A percentile compares a stretch with the other conserved stretches of the same genome.
Conservation (phyloP, 1,140 invertebrate genomes). For the Glossosoma conforme region DNA sequence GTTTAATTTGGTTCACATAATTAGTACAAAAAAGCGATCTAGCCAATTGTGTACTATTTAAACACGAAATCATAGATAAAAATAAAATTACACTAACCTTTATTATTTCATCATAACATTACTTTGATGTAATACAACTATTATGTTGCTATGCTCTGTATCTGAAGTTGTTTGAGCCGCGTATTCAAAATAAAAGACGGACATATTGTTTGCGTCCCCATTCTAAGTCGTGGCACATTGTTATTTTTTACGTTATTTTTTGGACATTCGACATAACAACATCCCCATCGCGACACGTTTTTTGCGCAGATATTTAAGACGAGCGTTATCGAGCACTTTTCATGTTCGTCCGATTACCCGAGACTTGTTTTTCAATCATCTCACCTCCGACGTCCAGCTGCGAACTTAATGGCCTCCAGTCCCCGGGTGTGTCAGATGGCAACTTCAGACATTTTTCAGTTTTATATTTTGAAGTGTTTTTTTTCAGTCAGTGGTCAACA, state of each 20-base stretch:
- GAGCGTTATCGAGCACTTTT: constrained; percentile 3
- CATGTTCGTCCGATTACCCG: constrained; percentile 11
- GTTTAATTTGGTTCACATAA: too few species aligned
- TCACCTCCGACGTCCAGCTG: constrained; percentile 19
- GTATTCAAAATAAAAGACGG: neutral
- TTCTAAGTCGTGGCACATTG: neutral
- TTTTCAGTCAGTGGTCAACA: too few species aligned
- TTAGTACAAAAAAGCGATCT: too few species aligned
- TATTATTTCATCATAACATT: too few species aligned
- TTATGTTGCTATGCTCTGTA: too few species aligned
- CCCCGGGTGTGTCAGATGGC: constrained; percentile 10
- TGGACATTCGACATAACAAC: constrained; percentile 14
- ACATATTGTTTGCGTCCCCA: too few species aligned
- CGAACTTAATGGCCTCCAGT: constrained; percentile 14
- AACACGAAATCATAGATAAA: too few species aligned
- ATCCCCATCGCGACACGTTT: constrained; percentile 8
- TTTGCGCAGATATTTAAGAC: constrained; percentile 13
- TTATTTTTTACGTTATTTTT: constrained; percentile 9
- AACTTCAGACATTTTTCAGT: constrained; percentile 3
- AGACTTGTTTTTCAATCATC: constrained; percentile 12
- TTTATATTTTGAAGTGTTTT: too few species aligned
- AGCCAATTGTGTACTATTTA: too few species aligned
- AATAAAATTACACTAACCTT: too few species aligned
- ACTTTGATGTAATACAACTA: too few species aligned
- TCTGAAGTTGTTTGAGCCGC: neutral